These are phyloP conservation scores for Diploptera punctata DNA, from an alignment of 2,888 invertebrate genomes.

Conservation along the genomic window DNA sequence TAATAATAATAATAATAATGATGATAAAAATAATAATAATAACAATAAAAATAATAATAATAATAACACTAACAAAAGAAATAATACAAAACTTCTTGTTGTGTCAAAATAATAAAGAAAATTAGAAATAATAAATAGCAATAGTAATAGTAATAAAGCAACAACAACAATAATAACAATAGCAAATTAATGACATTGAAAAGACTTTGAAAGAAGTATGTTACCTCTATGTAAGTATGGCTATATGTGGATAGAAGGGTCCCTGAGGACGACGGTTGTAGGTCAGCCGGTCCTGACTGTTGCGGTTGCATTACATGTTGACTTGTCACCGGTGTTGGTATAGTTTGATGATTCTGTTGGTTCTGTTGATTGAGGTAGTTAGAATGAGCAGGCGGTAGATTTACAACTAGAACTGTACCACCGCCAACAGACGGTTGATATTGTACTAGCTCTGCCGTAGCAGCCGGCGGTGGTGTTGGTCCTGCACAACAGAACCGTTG, in stretches of 20 bases:
- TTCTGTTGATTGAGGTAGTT: slow-evolving; percentile 48
- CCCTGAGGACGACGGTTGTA: slow-evolving; percentile 52
- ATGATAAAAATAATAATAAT: too few species aligned
- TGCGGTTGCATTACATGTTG: slow-evolving; percentile 22
- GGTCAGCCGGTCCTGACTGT: slow-evolving; percentile 26
- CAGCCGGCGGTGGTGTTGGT: slow-evolving; percentile 51
- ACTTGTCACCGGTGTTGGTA: not conserved
- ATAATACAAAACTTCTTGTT: too few species aligned
- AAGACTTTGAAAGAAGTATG: too few species aligned
- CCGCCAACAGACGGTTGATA: slow-evolving; percentile 65
- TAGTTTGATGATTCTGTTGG: slow-evolving; percentile 38
- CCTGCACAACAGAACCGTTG: slow-evolving; percentile 43
- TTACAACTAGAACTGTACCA: slow-evolving; percentile 82
- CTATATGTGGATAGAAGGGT: slow-evolving; percentile 62
- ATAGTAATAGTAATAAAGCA: too few species aligned
- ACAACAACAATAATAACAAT: too few species aligned
- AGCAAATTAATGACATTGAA: too few species aligned
- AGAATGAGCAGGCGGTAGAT: slow-evolving; percentile 73
- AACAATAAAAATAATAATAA: too few species aligned
- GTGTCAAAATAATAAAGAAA: too few species aligned
- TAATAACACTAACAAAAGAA: too few species aligned
- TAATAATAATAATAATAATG: too few species aligned
- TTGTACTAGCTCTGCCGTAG: slow-evolving; percentile 65
- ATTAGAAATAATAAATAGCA: too few species aligned
- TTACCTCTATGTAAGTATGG: slow-evolving; percentile 64